phyloP scores from a whole-genome alignment of 2,888 invertebrate species.

The Apotomis capreana region DNA sequence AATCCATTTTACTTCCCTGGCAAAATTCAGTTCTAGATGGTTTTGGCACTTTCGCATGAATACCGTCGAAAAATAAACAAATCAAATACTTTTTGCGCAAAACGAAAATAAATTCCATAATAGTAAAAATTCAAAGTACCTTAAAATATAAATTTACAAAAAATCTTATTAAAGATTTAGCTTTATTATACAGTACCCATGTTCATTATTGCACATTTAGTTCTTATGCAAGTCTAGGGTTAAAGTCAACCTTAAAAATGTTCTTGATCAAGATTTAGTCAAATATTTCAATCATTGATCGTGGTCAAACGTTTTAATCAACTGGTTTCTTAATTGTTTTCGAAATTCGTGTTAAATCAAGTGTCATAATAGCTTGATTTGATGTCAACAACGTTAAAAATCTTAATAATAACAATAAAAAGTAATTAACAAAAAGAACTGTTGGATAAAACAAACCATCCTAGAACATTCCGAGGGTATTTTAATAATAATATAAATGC shows the following conservation, averaged over 20 bases:
- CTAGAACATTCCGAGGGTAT: constrained; percentile 74
- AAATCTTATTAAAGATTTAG: constrained; percentile 67
- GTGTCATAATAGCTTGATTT: constrained; percentile 63
- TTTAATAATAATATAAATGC: constrained; percentile 74
- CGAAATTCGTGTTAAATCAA: constrained; percentile 41
- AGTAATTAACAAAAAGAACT: constrained; percentile 78
- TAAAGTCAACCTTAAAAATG: constrained; percentile 43
- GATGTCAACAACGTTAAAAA: constrained; percentile 80
- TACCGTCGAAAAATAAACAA: constrained; percentile 35
- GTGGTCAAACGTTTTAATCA: constrained; percentile 25
- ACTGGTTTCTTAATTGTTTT: constrained; percentile 23
- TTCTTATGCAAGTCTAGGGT: constrained; percentile 72
- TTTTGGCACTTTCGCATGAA: constrained; percentile 66
- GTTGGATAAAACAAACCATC: constrained; percentile 76
- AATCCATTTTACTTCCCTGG: constrained; percentile 52
- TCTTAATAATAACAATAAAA: constrained; percentile 82
- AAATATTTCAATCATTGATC: constrained; percentile 27
- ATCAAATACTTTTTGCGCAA: constrained; percentile 39
- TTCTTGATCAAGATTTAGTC: constrained; percentile 29
- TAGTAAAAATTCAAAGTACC: constrained; percentile 55
- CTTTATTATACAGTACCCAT: constrained; percentile 68
- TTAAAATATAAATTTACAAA: constrained; percentile 65
- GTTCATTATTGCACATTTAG: constrained; percentile 75
- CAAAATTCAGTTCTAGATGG: constrained; percentile 65
- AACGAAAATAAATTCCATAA: constrained; percentile 45